Conservation (phyloP, 1,140 invertebrate species). For the Bombus huntii region DNA sequence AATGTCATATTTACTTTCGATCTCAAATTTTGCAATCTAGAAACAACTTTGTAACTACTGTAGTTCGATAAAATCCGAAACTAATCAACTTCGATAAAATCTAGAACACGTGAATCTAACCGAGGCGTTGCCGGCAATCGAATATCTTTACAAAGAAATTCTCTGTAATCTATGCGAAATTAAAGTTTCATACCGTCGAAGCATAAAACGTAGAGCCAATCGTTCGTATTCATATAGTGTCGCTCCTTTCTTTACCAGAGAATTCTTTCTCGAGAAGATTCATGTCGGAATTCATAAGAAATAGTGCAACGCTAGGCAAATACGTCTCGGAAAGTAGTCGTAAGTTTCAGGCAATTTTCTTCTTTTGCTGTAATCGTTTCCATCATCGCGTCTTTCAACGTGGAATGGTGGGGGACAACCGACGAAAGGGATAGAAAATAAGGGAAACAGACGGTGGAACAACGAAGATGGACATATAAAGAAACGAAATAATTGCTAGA, state of each 20-base stretch:
- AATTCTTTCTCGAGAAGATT: background rate
- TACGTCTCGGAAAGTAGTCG: conserved; percentile 25
- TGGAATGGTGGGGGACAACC: background rate
- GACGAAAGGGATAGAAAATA: conserved; percentile 15
- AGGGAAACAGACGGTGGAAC: conserved; percentile 11
- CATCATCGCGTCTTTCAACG: conserved; percentile 27
- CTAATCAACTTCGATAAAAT: background rate
- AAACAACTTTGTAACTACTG: background rate
- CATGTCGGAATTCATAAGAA: conserved; percentile 41
- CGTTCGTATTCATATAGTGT: background rate
- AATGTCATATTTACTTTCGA: no score
- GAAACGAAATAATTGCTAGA: background rate
- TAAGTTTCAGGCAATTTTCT: conserved; percentile 45
- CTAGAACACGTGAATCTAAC: background rate
- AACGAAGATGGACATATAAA: background rate
- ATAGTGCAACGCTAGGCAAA: conserved; percentile 42
- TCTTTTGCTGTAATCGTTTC: conserved; percentile 34
- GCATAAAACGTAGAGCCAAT: background rate
- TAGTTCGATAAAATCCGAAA: background rate
- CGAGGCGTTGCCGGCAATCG: background rate
- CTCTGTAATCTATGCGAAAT: background rate
- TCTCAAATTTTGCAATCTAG: background rate
- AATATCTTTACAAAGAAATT: background rate
- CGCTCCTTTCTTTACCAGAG: background rate
- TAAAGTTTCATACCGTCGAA: background rate